Base-by-base conservation (phyloP, 1,140 invertebrate genomes). In the Cepaea nemoralis region DNA sequence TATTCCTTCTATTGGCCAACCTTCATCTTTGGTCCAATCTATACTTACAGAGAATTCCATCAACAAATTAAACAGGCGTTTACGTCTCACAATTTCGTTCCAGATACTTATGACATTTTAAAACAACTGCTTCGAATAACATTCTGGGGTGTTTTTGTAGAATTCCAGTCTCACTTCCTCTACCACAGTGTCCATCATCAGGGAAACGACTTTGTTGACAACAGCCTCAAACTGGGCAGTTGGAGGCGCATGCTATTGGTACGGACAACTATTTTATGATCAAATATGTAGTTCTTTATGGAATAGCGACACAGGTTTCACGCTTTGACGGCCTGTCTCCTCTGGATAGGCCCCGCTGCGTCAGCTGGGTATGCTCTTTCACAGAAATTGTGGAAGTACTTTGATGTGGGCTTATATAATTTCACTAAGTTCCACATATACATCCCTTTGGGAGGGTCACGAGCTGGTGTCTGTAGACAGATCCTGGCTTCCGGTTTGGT, bases 211-310 rank as follows among this genome's bases (percentile, higher is more conserved):
- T 59, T 81, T 91, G 6, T 76, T 93, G 33, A 48, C 88, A 10
- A 78, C 81, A 0, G 86, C 94, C 24, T 91, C 93, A 84, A 89
- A 94, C 14, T 95, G 95, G 93, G 94, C 94, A 69, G 91, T 97
- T n/a, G 95, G 95, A 92, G 96, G 96, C 19, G 93, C 96, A 75
- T 96, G 96, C 10, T 95, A 97, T 87, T 94, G 94, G 85, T 94
- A 96, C 93, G 96, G 96, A 10, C 94, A 97, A 88, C 96, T n/a
- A 96, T 91, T 98, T 99, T 89, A 94, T 96, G 87, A 92, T 96
- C 37, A 98, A 98, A 91, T 98, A 99, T 92, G 93, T 97, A 0
- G 94, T 98, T 6, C 92, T 96, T 33, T 98, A 97, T 92, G 97
- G 97, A 24, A 88, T 97, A 10, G 93, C 94, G 10, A 93, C 94